Conservation (phyloP, 2,797 vertebrate species). For the Catamblyrhynchus diadema region DNA sequence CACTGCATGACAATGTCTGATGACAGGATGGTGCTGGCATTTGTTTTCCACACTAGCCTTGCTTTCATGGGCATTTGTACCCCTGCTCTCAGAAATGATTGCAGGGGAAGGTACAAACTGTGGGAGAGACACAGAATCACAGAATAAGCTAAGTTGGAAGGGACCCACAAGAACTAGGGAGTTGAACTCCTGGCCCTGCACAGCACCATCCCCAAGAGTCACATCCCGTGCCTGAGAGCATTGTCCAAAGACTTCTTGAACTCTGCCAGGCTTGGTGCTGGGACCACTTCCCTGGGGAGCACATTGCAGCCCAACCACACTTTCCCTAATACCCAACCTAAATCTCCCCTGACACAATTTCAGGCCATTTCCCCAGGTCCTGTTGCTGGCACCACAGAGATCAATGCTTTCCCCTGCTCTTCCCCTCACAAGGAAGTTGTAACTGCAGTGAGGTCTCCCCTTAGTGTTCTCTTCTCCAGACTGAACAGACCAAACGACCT, state of each 20-base stretch:
- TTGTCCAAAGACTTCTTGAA: too few relatives aligned
- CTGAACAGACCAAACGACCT: not conserved
- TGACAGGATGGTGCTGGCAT: not conserved
- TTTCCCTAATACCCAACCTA: not conserved
- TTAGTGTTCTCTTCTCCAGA: not conserved
- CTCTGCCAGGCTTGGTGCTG: too few relatives aligned
- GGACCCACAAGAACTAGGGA: too few relatives aligned
- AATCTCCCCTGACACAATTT: not conserved
- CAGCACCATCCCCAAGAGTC: too few relatives aligned
- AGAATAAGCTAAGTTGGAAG: too few relatives aligned
- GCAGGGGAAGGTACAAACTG: too few relatives aligned
- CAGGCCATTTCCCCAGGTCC: not conserved
- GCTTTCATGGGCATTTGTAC: not conserved
- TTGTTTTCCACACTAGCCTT: not conserved
- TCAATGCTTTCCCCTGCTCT: not conserved
- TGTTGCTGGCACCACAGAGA: not conserved
- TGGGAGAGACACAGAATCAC: too few relatives aligned
- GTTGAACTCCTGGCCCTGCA: too few relatives aligned
- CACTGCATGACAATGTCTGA: rapidly evolving
- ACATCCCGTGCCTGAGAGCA: too few relatives aligned
- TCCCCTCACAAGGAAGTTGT: not conserved
- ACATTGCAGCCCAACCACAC: too few relatives aligned
- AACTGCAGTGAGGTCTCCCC: not conserved
- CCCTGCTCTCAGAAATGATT: too few relatives aligned
- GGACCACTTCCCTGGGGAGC: too few relatives aligned